Evolutionary conservation across 2,113 vertebrate genomes (phyloP).

Genomic region (Galeopterus variegatus): DNA sequence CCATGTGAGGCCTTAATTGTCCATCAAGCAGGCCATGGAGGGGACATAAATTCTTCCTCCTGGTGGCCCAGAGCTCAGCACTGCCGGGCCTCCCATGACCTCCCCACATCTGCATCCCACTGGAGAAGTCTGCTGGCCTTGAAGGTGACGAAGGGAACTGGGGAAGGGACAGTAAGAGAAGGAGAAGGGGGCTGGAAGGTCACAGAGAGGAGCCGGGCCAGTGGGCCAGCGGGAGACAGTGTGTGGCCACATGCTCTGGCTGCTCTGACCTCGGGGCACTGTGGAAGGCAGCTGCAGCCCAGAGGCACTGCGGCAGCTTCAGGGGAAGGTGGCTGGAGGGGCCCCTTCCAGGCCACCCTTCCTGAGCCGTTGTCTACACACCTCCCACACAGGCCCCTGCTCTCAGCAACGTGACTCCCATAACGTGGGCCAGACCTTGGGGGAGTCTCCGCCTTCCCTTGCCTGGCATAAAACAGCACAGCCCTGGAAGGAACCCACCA

Average conservation of each 20-base stretch:
- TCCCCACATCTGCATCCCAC: not conserved
- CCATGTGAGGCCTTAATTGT: constrained; percentile 57
- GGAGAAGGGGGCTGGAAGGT: not conserved
- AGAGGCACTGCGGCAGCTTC: not conserved
- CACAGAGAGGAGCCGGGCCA: no score
- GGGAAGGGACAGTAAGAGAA: no score
- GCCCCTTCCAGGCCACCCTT: no score
- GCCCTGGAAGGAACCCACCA: not conserved
- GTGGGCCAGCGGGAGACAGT: not conserved
- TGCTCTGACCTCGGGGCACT: not conserved
- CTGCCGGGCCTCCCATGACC: constrained; percentile 52
- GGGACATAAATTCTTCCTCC: constrained; percentile 60
- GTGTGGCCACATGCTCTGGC: fast-evolving
- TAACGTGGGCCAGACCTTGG: not conserved
- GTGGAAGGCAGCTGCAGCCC: not conserved
- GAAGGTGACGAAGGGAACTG: not conserved
- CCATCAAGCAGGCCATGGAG: constrained; percentile 62
- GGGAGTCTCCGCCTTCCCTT: not conserved
- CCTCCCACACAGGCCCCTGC: not conserved
- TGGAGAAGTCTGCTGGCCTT: not conserved
- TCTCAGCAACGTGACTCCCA: not conserved
- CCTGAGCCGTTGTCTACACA: not conserved
- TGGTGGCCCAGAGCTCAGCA: not conserved
- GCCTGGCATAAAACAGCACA: not conserved
- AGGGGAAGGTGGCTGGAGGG: not conserved